Base-by-base conservation (phyloP, 2,797 vertebrate species). In the Alcedo atthis region DNA sequence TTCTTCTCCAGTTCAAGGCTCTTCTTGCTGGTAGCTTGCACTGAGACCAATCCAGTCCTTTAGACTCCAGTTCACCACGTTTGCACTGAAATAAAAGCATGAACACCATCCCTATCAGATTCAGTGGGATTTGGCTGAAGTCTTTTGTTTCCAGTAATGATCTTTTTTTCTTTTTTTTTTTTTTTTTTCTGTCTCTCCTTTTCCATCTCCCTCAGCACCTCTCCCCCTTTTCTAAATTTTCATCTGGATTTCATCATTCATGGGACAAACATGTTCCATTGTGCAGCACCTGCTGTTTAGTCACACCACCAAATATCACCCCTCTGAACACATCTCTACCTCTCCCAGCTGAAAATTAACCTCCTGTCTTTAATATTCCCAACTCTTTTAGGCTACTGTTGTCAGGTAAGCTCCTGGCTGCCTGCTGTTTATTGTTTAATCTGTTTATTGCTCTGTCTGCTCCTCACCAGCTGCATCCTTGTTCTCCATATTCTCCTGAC, bases 381-480 rank as follows among this genome's bases (percentile, higher is more conserved):
- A 61, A n/a, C 17, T 66, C 79, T 63, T 68, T 62, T 40, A 62
- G 51, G 51, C 51, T 79, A 40, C n/a, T 86, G 13, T 81, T 86
- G 59, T 67, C 74, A 87, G 81, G 81, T 67, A 80, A 79, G 62
- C 58, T 69, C 85, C 80, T 81, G 53, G 53, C 45, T 93, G 73
- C 53, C 61, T 80, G 53, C 49, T n/a, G n/a, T n/a, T n/a, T n/a
- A n/a, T n/a, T 77, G 45, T 89, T 93, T 87, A 63, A 62, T 81
- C 74, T 88, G 40, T 74, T 77, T 83, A 57, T 89, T 90, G n/a
- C 61, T 91, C 77, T 48, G 46, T 76, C 53, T 89, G 79, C 59
- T 95, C 61, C 30, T 89, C 26, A 63, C 71, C 88, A 87, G 69
- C 75, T 96, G 86, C 75, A 91, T 77, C 40, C 76, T 90, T 69